A percentile compares a stretch with the other conserved stretches of the same genome.
Conservation (phyloP, 2,113 vertebrate genomes). For the human region DNA sequence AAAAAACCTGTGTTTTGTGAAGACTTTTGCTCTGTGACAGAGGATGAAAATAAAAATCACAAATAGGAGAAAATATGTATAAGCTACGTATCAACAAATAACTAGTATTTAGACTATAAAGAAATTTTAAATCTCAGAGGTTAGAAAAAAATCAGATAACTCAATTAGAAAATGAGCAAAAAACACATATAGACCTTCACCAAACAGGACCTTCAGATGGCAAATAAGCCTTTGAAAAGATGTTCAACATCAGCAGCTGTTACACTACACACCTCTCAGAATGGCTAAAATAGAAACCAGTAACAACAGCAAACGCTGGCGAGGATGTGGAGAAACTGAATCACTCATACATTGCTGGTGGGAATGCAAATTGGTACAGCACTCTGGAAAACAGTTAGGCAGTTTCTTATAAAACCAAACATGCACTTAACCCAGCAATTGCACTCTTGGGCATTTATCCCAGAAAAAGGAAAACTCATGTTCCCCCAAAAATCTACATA, state of each 20-base stretch:
- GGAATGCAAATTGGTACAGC: background rate
- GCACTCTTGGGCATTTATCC: background rate
- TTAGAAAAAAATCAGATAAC: background rate
- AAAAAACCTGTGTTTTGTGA: background rate
- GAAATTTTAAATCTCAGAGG: background rate
- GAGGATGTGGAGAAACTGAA: background rate
- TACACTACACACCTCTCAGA: background rate
- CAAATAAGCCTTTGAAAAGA: background rate
- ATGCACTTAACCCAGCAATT: background rate
- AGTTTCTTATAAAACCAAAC: background rate
- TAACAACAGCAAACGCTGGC: background rate
- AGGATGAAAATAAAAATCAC: background rate
- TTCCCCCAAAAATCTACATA: background rate
- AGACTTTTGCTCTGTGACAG: background rate
- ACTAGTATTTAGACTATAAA: background rate
- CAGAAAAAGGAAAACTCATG: background rate
- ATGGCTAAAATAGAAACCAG: background rate
- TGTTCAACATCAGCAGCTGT: accelerated
- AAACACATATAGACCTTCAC: background rate
- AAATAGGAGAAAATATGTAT: background rate
- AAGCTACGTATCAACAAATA: background rate
- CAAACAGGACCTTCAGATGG: background rate
- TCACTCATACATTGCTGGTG: background rate
- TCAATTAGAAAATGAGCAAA: background rate
- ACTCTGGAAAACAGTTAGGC: background rate